phyloP scores from a whole-genome alignment of 2,113 vertebrate genomes.

The Saguinus imperator region DNA sequence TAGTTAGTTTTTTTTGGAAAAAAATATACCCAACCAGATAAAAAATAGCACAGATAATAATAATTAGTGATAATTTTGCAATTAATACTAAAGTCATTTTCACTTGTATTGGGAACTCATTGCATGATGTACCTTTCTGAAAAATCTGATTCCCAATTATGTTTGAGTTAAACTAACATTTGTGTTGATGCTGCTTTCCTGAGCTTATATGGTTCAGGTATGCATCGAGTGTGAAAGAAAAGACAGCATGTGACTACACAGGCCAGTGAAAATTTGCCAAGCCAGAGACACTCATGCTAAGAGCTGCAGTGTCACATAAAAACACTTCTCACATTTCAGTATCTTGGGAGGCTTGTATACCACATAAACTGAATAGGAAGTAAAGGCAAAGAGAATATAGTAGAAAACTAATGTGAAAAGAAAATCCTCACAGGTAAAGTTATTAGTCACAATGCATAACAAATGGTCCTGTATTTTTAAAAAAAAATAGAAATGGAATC shows the following conservation, averaged over 20 bases:
- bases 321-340: not conserved
- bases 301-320: not conserved
- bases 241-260: not conserved
- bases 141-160: not conserved
- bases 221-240: not conserved
- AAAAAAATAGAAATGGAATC: not conserved
- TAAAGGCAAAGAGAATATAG: not conserved
- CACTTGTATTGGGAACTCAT: not conserved
- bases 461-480: not conserved
- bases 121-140: not conserved
- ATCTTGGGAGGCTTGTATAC: not conserved
- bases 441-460: not conserved
- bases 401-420: not conserved
- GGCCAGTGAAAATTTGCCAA: not conserved
- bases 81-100: not conserved
- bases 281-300: not conserved
- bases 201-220: not conserved
- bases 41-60: not conserved
- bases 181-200: not conserved
- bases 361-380: not conserved
- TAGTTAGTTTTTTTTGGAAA: not conserved
- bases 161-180: not conserved
- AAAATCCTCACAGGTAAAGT: too few relatives aligned
- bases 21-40: not conserved
- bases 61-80: not conserved